Base-by-base conservation (phyloP, 92 coral and sea anemone species). In the Zoanthus gigantus region DNA sequence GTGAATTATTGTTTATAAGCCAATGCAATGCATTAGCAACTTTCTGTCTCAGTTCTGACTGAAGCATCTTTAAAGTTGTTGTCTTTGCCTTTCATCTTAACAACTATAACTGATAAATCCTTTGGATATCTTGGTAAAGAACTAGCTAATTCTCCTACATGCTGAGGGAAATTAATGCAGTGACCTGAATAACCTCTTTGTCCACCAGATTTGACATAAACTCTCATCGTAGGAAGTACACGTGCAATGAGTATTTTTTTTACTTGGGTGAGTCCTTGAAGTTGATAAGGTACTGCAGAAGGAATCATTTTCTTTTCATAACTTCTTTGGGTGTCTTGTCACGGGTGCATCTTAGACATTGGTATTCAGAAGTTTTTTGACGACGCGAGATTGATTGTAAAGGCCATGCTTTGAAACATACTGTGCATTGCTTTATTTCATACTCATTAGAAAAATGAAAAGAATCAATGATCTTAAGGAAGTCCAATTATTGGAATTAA, bases 231-330 rank as follows among this genome's bases (percentile, higher is more conserved):
- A 30, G 92, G 94, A 81, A 93, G 94, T 31, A 91, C 94, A 88
- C 90, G 92, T 72, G 96, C 96, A 82, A 93, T 88, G 32, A 91
- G 79, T 92, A 91, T 88, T 88, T 91, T 92, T 88, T 93, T 92
- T 47, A 86, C 78, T 87, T 92, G 95, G 44, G 95, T 90, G 75
- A 92, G 69, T n/a, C 94, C 94, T 44, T 81, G 77, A 75, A 93
- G 93, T 77, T 83, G 87, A 47, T 13, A 68, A 58, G 96, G 96
- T 31, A 93, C 91, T 80, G 79, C 34, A 45, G 91, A 88, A 31
- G 96, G 96, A 23, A 93, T 77, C 84, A 84, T 93, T 93, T 76
- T 91, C 89, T 77, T 77, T 85, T 72, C 94, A 93, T 83, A 89
- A 91, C 53, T 86, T 93, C 46, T 91, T 89, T 68, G 91, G 87